Percentiles rank a stretch among this genome's conserved stretches.
These are phyloP conservation scores for Epinephelus awoara DNA, from an alignment of 2,797 vertebrate genomes.

Conservation along the genomic window DNA sequence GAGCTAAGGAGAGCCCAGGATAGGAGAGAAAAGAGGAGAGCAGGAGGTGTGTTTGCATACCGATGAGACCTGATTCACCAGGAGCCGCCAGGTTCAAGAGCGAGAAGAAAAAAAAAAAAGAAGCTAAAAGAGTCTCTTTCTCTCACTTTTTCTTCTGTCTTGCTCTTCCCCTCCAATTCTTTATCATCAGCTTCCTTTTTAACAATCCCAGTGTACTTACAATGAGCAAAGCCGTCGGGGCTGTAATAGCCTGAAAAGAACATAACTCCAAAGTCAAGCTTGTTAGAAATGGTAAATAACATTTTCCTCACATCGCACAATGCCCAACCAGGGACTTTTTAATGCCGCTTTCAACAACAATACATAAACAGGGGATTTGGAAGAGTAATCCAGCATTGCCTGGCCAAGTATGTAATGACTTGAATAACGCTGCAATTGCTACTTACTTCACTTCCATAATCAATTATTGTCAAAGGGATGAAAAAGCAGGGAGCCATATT, in stretches of 20 bases:
- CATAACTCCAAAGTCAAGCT: slow-evolving; percentile 68
- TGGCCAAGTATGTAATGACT: slow-evolving; percentile 68
- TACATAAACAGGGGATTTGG: slow-evolving; percentile 67
- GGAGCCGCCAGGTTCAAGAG: slow-evolving; percentile 56
- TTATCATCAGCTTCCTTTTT: slow-evolving; percentile 49
- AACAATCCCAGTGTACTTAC: slow-evolving; percentile 52
- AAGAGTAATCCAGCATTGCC: slow-evolving; percentile 60
- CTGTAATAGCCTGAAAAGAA: slow-evolving; percentile 66
- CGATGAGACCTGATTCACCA: slow-evolving; percentile 69
- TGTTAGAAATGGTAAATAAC: slow-evolving; percentile 76
- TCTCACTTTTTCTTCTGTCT: slow-evolving; percentile 41
- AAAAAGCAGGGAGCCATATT: slow-evolving; percentile 53
- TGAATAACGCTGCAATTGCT: slow-evolving; percentile 45
- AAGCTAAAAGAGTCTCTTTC: slow-evolving; percentile 39
- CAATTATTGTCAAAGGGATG: slow-evolving; percentile 59
- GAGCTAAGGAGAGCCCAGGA: slow-evolving; percentile 33
- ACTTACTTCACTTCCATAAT: slow-evolving; percentile 59
- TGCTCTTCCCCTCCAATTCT: slow-evolving; percentile 30
- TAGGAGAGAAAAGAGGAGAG: slow-evolving; percentile 32
- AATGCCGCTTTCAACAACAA: slow-evolving; percentile 67
- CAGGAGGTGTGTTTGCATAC: slow-evolving; percentile 71
- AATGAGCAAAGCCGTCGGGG: slow-evolving; percentile 52
- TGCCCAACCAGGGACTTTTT: slow-evolving; percentile 63
- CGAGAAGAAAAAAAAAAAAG: slow-evolving; percentile 3
- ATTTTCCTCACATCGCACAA: slow-evolving; percentile 66